Percentiles rank a stretch among this genome's conserved stretches.
These are phyloP conservation scores for Cherax quadricarinatus DNA, from an alignment of 1,140 invertebrate species.

Conservation along the genomic window DNA sequence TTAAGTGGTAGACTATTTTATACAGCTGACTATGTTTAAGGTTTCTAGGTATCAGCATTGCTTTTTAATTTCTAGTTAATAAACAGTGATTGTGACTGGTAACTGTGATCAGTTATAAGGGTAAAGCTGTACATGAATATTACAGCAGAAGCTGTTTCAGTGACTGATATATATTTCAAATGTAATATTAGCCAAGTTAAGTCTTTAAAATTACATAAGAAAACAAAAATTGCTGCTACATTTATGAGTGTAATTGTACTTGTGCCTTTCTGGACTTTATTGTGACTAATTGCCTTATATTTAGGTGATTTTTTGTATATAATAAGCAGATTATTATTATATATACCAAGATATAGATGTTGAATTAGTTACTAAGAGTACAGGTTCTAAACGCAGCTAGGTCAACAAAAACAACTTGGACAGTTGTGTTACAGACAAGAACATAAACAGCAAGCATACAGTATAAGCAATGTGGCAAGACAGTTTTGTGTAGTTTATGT, in stretches of 20 bases:
- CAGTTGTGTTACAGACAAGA: neutral
- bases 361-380: neutral
- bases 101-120: neutral
- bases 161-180: neutral
- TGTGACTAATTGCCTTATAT: constrained; percentile 41
- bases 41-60: neutral
- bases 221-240: neutral
- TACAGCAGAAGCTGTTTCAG: neutral
- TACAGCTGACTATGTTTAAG: neutral
- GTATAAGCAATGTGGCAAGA: neutral
- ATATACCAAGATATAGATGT: neutral
- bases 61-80: neutral
- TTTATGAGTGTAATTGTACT: constrained; percentile 23
- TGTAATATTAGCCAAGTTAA: no score
- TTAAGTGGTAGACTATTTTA: neutral
- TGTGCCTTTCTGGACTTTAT: constrained; percentile 40
- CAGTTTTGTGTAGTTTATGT: neutral
- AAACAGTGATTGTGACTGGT: neutral
- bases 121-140: neutral
- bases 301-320: neutral
- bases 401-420: neutral
- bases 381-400: neutral
- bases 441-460: neutral
- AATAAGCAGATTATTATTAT: neutral
- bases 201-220: neutral